Base-by-base conservation (phyloP, 2,113 vertebrate species). In the Naja naja region DNA sequence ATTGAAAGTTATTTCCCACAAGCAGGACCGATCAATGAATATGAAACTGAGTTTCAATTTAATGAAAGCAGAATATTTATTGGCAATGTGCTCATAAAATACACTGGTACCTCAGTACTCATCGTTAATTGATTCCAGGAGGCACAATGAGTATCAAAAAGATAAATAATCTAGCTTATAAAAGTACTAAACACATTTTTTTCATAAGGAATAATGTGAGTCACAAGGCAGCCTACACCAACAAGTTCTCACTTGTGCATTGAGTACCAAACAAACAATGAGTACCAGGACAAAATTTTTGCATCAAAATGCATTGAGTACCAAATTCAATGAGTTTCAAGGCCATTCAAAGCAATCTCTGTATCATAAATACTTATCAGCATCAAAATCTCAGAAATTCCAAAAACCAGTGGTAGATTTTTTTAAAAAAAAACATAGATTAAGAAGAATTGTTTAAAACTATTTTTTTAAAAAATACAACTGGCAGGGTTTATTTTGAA, bases 11-110 rank as follows among this genome's bases (percentile, higher is more conserved):
- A 45, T 47, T 86, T 86, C 1, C 43, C 85, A 86, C 22, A 87
- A 87, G 27, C 85, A 87, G 45, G 85, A 22, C 47, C 64, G 6
- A 2, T 30, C 22, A 30, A 16, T 49, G 45, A 87, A 49, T 27
- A 60, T 60, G 23, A 60, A 60, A 3, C 56, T 91, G 88, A 56
- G 93, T 96, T 96, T 94, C 93, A 93, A 55, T 0, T 0, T 20
- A 30, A 64, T 7, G 55, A 94, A 90, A 88, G 93, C 94, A 39
- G 25, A 43, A 16, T 88, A 94, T 92, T 92, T 92, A 94, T 96
- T 96, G 96, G 94, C 96, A 94, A 93, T 94, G 95, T 95, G 92
- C 92, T 92, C 95, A 91, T 95, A 97, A 95, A 91, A 95, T 8
- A 58, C 55, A 23, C 22, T 58, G 55, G 22, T 58, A 58, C 55